These are phyloP conservation scores for Melanocharis versteri DNA, from an alignment of 2,113 vertebrate species.

Conservation along the genomic window DNA sequence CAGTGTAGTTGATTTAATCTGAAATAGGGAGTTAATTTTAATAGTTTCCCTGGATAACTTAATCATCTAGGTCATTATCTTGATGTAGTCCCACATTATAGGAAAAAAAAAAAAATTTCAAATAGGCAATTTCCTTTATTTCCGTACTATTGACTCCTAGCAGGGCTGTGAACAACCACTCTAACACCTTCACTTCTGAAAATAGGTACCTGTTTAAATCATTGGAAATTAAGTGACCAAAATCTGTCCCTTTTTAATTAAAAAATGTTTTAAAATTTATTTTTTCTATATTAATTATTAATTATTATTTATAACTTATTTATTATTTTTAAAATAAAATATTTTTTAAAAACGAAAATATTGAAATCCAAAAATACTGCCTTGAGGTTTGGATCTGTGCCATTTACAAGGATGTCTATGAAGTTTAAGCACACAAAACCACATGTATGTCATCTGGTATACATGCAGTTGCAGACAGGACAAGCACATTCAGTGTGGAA, in stretches of 20 bases:
- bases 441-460: background rate
- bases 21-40: background rate
- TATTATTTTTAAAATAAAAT: background rate
- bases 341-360: background rate
- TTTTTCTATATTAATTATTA: background rate
- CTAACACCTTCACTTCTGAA: background rate
- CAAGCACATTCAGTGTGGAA: background rate
- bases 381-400: background rate
- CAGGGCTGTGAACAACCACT: background rate
- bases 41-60: background rate
- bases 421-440: background rate
- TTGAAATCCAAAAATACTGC: background rate
- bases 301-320: no score
- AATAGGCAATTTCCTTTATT: background rate
- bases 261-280: background rate
- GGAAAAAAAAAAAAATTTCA: background rate
- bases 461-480: background rate
- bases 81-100: background rate
- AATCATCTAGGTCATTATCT: background rate
- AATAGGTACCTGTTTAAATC: background rate
- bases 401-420: background rate
- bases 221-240: background rate
- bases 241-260: background rate
- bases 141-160: background rate
- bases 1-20: background rate